These are phyloP conservation scores for Heliconius ismenius DNA, from an alignment of 2,888 invertebrate genomes.

Conservation along the genomic window DNA sequence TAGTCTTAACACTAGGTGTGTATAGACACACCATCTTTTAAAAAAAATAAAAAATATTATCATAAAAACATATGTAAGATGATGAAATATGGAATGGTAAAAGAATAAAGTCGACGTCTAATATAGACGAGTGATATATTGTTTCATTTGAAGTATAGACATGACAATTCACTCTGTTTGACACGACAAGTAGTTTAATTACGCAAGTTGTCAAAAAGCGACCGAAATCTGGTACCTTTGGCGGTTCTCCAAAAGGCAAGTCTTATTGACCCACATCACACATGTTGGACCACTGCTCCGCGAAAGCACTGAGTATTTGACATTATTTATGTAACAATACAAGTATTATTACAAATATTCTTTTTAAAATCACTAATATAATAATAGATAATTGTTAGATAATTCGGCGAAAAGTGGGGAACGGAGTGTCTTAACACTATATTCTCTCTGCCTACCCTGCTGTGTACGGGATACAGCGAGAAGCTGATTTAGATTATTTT, in stretches of 20 bases:
- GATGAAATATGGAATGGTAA: not conserved
- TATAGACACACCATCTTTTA: too few species aligned
- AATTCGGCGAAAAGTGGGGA: too few species aligned
- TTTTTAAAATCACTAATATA: not conserved
- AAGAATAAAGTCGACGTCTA: not conserved
- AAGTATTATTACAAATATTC: not conserved
- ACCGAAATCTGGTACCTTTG: constrained; percentile 35
- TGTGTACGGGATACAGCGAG: too few species aligned
- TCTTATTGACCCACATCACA: constrained; percentile 52
- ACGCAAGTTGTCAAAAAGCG: constrained; percentile 40
- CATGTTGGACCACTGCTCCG: constrained; percentile 42
- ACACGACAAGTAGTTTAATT: constrained; percentile 33
- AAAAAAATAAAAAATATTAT: too few species aligned
- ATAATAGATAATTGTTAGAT: too few species aligned
- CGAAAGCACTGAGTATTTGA: constrained; percentile 35
- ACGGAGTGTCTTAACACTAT: too few species aligned
- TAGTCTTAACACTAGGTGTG: too few species aligned
- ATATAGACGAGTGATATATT: constrained; percentile 2
- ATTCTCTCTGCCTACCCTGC: too few species aligned
- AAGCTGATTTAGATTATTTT: too few species aligned
- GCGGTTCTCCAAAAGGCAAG: constrained; percentile 44
- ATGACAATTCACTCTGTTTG: constrained; percentile 24
- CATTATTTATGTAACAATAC: constrained; percentile 17
- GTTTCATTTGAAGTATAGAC: constrained; percentile 11
- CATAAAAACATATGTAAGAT: not conserved